Evolutionary conservation across 1,140 invertebrate species (phyloP), one percentile per base, ranked within the genome.

Genomic region (Archivesica marissinica): DNA sequence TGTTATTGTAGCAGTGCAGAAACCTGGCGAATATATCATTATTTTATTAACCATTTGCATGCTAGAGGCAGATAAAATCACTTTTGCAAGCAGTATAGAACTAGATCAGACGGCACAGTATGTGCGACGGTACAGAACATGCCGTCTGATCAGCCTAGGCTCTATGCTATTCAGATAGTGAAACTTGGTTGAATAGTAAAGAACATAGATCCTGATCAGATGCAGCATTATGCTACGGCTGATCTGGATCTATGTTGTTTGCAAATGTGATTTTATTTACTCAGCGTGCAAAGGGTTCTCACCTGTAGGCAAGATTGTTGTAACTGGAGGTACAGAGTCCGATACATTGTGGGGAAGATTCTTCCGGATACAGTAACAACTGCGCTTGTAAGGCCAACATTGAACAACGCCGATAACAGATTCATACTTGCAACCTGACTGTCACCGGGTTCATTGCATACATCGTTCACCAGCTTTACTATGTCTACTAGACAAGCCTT

Each of bases 301-400:
- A 78, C 75, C 75, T 78, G 75, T 20, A 78, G 50, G 41, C 75
- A 78, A 41, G 38, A 15, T 28, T 78, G 75, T 25, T 78, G 75
- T 39, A 78, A 39, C 33, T 59, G 54, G n/a, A 78, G 39, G 23
- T 39, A 59, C 52, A 78, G n/a, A 23, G 50, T 35, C n/a, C 75
- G 38, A 47, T 61, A 78, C 54, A 38, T 35, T 4, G 33, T 20
- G 6, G 50, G 50, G 39, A 25, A 56, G 25, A 78, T 44, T 44
- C 75, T 44, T 2, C 50, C 52, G 20, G 30, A 1, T 11, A 78
- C 2, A 6, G 3, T 59, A 23, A 78, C 54, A 3, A 59, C 3
- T 11, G n/a, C 2, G 15, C 33, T 20, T 44, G 52, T 39, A 30
- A 78, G 0, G 38, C 41, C 44, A 15, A 44, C 44, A 54, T 30